Conservation (phyloP, 1,140 invertebrate species). For the Capitella teleta region DNA sequence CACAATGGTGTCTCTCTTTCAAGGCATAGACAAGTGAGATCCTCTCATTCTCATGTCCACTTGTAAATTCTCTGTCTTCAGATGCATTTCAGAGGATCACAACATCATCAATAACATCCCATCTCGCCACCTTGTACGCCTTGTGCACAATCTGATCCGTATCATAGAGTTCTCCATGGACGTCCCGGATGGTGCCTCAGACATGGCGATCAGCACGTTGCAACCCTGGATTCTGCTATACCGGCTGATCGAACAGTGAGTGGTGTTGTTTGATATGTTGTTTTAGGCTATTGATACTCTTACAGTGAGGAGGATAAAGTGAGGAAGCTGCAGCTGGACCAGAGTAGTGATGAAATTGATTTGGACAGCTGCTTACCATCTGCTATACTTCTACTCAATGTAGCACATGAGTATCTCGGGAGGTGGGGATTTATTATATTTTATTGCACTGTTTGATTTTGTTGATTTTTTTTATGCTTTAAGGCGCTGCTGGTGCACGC, state of each 20-base stretch:
- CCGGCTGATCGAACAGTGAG: slow-evolving; percentile 48
- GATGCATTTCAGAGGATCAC: slow-evolving; percentile 40
- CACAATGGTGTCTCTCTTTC: slow-evolving; percentile 56
- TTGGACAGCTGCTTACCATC: slow-evolving; percentile 56
- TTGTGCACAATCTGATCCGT: slow-evolving; percentile 63
- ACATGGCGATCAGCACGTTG: slow-evolving; percentile 59
- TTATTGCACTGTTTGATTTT: too few species aligned
- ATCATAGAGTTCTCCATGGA: slow-evolving; percentile 61
- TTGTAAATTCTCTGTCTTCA: slow-evolving; percentile 14
- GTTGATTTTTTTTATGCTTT: too few species aligned
- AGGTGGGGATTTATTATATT: slow-evolving; percentile 29
- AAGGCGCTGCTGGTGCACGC: slow-evolving; percentile 61
- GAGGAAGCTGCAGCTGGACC: slow-evolving; percentile 45
- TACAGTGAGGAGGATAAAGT: slow-evolving; percentile 27
- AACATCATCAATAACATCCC: slow-evolving; percentile 30
- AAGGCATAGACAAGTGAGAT: slow-evolving; percentile 50
- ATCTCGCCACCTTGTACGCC: slow-evolving; percentile 39
- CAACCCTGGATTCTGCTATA: slow-evolving; percentile 75
- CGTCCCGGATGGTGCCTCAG: slow-evolving; percentile 48
- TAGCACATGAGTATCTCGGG: slow-evolving; percentile 68
- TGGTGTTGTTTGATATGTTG: not conserved
- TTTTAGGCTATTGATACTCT: too few species aligned
- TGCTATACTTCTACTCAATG: slow-evolving; percentile 59
- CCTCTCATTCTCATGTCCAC: not conserved
- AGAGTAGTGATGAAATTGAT: slow-evolving; percentile 42